Conservation (phyloP, 92 coral and sea anemone genomes). For the Siderastrea radians region DNA sequence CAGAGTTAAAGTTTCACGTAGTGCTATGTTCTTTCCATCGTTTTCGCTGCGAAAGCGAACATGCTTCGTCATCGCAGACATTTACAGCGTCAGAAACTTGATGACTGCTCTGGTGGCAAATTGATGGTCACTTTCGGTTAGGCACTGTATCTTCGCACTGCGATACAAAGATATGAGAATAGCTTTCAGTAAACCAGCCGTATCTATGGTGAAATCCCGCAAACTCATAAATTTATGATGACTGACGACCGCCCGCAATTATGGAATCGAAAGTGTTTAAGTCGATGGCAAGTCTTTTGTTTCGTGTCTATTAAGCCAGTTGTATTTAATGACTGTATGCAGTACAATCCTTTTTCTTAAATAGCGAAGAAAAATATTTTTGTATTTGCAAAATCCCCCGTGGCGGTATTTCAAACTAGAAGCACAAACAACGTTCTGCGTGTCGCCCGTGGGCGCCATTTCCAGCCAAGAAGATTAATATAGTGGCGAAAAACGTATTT, state of each 20-base stretch:
- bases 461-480: conserved; percentile 15
- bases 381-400: not conserved
- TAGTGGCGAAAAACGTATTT: conserved; percentile 16
- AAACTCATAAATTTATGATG: conserved; percentile 44
- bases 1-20: conserved; percentile 14
- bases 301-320: conserved; percentile 16
- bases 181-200: conserved; percentile 34
- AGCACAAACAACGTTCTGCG: not conserved
- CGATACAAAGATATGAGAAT: not conserved
- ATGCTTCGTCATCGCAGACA: conserved; percentile 49
- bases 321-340: conserved; percentile 5
- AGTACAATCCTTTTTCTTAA: not conserved
- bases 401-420: not conserved
- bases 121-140: not conserved
- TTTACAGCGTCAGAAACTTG: not conserved
- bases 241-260: conserved; percentile 17
- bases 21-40: conserved; percentile 3
- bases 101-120: not conserved
- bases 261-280: not conserved
- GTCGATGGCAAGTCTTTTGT: not conserved
- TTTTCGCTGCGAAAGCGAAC: conserved; percentile 59
- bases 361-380: not conserved
- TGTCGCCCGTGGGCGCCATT: not conserved
- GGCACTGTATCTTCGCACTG: not conserved
- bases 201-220: conserved; percentile 44